A percentile compares a stretch with the other conserved stretches of the same genome.
phyloP scores from a whole-genome alignment of 2,888 invertebrate genomes.

The Ophioninae sp. region DNA sequence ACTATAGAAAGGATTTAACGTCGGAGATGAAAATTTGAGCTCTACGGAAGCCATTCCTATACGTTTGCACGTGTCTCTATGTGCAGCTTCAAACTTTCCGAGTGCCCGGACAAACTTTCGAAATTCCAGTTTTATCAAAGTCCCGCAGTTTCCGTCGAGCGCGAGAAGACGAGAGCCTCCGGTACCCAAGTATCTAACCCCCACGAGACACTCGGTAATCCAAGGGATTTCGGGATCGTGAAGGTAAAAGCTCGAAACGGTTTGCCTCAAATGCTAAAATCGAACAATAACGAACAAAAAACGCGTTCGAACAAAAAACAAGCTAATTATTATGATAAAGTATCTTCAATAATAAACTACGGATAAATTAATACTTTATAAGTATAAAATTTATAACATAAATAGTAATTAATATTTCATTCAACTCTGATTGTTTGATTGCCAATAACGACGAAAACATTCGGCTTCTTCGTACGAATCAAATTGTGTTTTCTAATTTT shows the following conservation, averaged over 20 bases:
- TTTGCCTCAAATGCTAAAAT: not conserved
- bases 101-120: slow-evolving; percentile 43
- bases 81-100: slow-evolving; percentile 19
- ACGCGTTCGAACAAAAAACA: not conserved
- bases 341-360: not conserved
- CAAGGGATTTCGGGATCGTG: slow-evolving; percentile 30
- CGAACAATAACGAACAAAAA: not conserved
- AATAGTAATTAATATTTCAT: too few relatives aligned
- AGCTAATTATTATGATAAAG: not conserved
- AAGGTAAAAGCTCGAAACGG: not conserved
- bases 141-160: not conserved
- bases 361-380: not conserved
- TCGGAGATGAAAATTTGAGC: slow-evolving; percentile 13
- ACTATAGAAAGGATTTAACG: slow-evolving; percentile 7
- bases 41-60: slow-evolving; percentile 9
- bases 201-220: slow-evolving; percentile 21
- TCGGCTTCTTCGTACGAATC: too few relatives aligned
- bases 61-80: not conserved
- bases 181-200: slow-evolving; percentile 22
- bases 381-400: too few relatives aligned
- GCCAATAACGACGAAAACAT: too few relatives aligned
- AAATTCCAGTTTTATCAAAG: slow-evolving; percentile 40
- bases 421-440: too few relatives aligned
- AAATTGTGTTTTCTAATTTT: too few relatives aligned
- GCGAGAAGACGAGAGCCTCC: not conserved